Conservation (phyloP, 2,888 invertebrate genomes). For the Meteorus colon region DNA sequence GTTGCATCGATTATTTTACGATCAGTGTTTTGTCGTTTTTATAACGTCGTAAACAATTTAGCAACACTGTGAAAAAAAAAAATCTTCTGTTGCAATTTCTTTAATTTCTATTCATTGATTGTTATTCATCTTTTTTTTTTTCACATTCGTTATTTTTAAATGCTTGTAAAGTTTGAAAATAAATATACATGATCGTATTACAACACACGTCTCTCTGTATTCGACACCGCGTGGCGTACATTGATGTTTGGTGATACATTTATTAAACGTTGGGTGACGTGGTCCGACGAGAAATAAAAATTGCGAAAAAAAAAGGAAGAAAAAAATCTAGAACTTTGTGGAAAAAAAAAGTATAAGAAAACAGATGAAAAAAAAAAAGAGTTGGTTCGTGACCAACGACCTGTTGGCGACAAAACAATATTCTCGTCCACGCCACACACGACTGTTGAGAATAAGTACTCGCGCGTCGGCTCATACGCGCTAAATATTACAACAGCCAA, state of each 20-base stretch:
- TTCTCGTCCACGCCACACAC: slow-evolving; percentile 59
- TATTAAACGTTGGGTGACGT: slow-evolving; percentile 23
- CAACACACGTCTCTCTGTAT: slow-evolving; percentile 15
- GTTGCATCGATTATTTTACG: not conserved
- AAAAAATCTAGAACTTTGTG: slow-evolving; percentile 19
- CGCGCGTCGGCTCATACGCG: slow-evolving; percentile 34
- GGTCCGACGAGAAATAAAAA: slow-evolving; percentile 19
- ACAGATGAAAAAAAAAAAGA: slow-evolving; percentile 50
- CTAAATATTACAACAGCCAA: slow-evolving; percentile 61
- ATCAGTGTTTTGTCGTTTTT: not conserved
- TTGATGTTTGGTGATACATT: slow-evolving; percentile 30
- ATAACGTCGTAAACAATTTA: slow-evolving; percentile 2
- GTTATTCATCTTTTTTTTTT: slow-evolving; percentile 11
- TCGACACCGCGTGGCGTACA: not conserved
- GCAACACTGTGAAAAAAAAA: not conserved
- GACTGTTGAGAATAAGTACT: slow-evolving; percentile 13
- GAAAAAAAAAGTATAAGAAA: slow-evolving; percentile 23
- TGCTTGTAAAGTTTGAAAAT: slow-evolving; percentile 30
- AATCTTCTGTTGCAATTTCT: not conserved
- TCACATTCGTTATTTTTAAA: slow-evolving; percentile 13
- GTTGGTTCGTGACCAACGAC: slow-evolving; percentile 55
- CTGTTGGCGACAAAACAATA: slow-evolving; percentile 67
- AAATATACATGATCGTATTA: slow-evolving; percentile 27
- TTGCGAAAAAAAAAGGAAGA: not conserved
- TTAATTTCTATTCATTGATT: not conserved